Base-by-base conservation (phyloP, 2,888 invertebrate species). In the Eilema griseolum region DNA sequence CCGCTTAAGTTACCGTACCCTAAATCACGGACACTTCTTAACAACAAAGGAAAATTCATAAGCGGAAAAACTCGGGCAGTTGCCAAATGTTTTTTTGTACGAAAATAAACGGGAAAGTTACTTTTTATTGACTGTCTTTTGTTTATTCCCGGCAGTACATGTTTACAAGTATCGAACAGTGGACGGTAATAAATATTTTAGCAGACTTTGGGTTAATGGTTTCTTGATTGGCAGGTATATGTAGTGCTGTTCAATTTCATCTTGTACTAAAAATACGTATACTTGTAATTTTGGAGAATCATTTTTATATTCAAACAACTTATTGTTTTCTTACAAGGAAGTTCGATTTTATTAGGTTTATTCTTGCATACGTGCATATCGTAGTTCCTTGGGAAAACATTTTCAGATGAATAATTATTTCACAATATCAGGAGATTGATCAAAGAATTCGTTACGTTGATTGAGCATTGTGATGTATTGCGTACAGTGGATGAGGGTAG, bases 101-200 rank as follows among this genome's bases (percentile, higher is more conserved):
- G 68, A 73, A 73, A 76, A 72, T 67, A 74, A 77, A 77, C 70
- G 64, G 16, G 20, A 57, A 75, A 70, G 62, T 75, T 68, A 14
- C 59, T 31, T 33, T 75, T 80, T 77, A 82, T 82, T 74, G 75
- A 76, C 73, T 74, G 61, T 26, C 63, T 71, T 73, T 78, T 76
- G 70, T 78, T 77, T 77, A 79, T 72, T 75, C 65, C 57, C 65
- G 60, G 74, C 76, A 79, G 82, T 71, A 67, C 69, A 70, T 74
- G 62, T 68, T 76, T 73, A 52, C 74, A 71, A 75, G 67, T 73
- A 75, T 63, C 66, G 28, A 72, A 70, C 66, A 74, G 71, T 82
- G 67, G 66, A 60, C 63, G 65, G 65, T n/a, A 72, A 69, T 70
- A 26, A 20, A n/a, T 52, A 26, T 52, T 64, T 64, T 23, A 64